Percentiles rank a stretch among this genome's conserved stretches.
Evolutionary conservation across 2,797 vertebrate genomes (phyloP).

Genomic region (Poeciliopsis gracilis): DNA sequence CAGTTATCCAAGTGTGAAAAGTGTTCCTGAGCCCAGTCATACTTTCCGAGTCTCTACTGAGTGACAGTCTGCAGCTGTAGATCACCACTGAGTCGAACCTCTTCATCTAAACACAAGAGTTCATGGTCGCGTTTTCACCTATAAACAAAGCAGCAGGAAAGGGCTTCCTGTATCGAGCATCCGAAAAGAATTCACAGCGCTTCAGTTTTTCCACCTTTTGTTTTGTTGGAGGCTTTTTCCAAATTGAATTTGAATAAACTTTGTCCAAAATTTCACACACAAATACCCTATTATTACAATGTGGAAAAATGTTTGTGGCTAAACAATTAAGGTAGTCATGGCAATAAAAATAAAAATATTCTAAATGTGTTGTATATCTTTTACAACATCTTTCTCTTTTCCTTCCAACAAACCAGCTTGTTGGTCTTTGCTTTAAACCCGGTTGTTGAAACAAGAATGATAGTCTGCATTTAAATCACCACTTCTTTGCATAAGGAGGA

Average conservation of each 20-base stretch:
- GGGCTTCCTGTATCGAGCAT: too few relatives aligned
- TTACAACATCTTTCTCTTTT: neutral
- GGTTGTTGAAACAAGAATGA: conserved; percentile 19
- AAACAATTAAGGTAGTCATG: neutral
- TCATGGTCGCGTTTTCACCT: neutral
- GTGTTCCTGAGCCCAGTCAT: too few relatives aligned
- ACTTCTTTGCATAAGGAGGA: conserved; percentile 44
- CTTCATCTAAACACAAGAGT: too few relatives aligned
- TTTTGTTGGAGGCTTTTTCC: too few relatives aligned
- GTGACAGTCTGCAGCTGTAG: too few relatives aligned
- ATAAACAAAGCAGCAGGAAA: neutral
- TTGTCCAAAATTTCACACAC: neutral
- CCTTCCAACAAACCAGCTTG: conserved; percentile 7
- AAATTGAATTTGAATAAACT: neutral
- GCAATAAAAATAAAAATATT: neutral
- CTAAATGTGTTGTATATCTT: neutral
- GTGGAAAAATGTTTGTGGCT: neutral
- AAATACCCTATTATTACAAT: too few relatives aligned
- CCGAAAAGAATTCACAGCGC: too few relatives aligned
- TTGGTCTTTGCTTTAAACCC: conserved; percentile 10
- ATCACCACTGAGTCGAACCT: too few relatives aligned
- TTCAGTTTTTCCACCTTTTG: too few relatives aligned
- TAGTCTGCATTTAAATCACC: conserved; percentile 28
- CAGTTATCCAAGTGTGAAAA: neutral
- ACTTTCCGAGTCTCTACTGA: too few relatives aligned